phyloP scores from a whole-genome alignment of 2,113 vertebrate genomes.

The Stegostoma tigrinum region DNA sequence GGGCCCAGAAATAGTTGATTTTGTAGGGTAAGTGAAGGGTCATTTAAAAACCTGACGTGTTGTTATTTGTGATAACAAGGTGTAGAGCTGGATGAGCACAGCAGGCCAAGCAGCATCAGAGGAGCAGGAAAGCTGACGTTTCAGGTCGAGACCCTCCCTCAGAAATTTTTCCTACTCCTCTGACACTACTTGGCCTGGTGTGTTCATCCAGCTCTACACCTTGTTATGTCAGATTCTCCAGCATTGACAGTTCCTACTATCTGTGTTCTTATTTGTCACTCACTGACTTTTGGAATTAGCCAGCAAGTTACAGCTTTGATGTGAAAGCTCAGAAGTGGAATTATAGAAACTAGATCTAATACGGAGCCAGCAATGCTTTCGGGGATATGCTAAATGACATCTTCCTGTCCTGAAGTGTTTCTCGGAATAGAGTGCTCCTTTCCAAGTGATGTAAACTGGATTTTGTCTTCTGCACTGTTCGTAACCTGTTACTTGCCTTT shows the following conservation, averaged over 20 bases:
- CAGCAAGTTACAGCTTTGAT: not conserved
- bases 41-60: conserved; percentile 48
- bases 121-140: not conserved
- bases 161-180: no score
- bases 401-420: not conserved
- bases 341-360: not conserved
- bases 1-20: conserved; percentile 93
- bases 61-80: not conserved
- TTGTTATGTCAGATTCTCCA: no score
- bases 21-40: conserved; percentile 76
- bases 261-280: no score
- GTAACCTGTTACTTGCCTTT: conserved; percentile 34
- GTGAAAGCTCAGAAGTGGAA: not conserved
- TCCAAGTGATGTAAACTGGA: not conserved
- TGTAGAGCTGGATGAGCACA: not conserved
- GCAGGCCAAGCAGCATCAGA: not conserved
- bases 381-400: not conserved
- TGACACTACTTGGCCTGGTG: no score
- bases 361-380: not conserved
- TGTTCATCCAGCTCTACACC: no score
- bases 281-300: not conserved
- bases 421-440: not conserved
- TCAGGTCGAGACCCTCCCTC: no score
- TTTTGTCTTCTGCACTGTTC: conserved; percentile 27
- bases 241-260: no score